Base-by-base conservation (phyloP, 2,888 invertebrate species). In the Tricholauxania praeusta region DNA sequence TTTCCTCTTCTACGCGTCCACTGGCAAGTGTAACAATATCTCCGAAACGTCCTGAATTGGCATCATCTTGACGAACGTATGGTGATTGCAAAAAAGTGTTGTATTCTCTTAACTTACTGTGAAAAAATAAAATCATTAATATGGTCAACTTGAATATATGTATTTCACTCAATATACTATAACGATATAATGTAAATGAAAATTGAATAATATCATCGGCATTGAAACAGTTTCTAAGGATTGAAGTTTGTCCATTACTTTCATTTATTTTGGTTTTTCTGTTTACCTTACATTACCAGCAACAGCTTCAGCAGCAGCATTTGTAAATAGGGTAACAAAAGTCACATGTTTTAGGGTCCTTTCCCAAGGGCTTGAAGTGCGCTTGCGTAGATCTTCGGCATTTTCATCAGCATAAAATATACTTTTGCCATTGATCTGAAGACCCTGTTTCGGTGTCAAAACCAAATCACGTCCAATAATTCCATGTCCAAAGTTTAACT, bases 281-380 rank as follows among this genome's bases (percentile, higher is more conserved):
- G 1, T 12, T 19, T 80, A 87, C 87, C 85, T 86, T 19, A 84
- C 71, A 76, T 86, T 83, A 22, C 84, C 84, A 10, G 80, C 78
- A 5, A 79, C 82, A 22, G 81, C 81, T 3, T 78, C 79, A 6
- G 79, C 75, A 7, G 81, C 81, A n/a, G 82, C 78, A 73, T 85
- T 80, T 48, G 84, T 81, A 57, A 85, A 85, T 14, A 93, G 88
- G 2, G 92, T 91, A 77, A 93, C 88, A 80, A 91, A 91, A 8
- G 91, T 90, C 75, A 93, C 91, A 86, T 93, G 92, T 74, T 91
- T 89, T 51, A 93, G 84, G 3, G 92, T 92, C 73, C 90, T 89
- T 83, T 92, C 92, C 93, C 93, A 93, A 79, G 89, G 89, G 7
- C 80, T 79, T 71, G 69, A 73, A n/a, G 47, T 64, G 32, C 55